Base-by-base conservation (phyloP, 2,888 invertebrate genomes). In the Cryptus armator region DNA sequence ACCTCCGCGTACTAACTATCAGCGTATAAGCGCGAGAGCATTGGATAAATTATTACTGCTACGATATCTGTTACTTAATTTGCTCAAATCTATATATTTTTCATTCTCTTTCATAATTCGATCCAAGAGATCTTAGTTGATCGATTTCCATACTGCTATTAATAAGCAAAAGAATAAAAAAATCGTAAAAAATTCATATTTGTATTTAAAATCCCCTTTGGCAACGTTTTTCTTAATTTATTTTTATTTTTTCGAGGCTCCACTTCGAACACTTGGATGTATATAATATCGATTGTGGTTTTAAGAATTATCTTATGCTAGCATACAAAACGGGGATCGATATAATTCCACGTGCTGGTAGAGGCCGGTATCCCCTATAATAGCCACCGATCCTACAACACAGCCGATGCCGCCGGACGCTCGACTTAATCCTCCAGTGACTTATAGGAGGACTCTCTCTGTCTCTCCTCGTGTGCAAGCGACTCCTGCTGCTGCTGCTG, bases 341-440 rank as follows among this genome's bases (percentile, higher is more conserved):
- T 76, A 77, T 76, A 76, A 75, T 75, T 64, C 64, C 48, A 75
- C 64, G 37, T 16, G 19, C 64, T 62, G 74, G 64, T 74, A 48
- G 62, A 77, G 62, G 67, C 72, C 67, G 76, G 71, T 76, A 71
- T 76, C 24, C 56, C 32, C 70, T 78, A 81, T 84, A 84, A 81
- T 77, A 84, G 76, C 77, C 77, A 81, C n/a, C 77, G 84, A 84
- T 84, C 81, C 74, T 74, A 78, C 46, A 81, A 84, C 70, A 83
- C 70, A 67, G 48, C 32, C 68, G 74, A 81, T 81, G 70, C 85
- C 75, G 66, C 24, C 46, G 43, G 78, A 53, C 76, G 79, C 75
- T 83, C 82, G 86, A 84, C 90, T 92, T 91, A 91, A 92, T 92
- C 90, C 90, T 89, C 88, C 84, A 88, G 89, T 91, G 92, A 92